A percentile compares a stretch with the other conserved stretches of the same genome.
Conservation (phyloP, 2,113 vertebrate species). For the Rhegmatorhina hoffmannsi region DNA sequence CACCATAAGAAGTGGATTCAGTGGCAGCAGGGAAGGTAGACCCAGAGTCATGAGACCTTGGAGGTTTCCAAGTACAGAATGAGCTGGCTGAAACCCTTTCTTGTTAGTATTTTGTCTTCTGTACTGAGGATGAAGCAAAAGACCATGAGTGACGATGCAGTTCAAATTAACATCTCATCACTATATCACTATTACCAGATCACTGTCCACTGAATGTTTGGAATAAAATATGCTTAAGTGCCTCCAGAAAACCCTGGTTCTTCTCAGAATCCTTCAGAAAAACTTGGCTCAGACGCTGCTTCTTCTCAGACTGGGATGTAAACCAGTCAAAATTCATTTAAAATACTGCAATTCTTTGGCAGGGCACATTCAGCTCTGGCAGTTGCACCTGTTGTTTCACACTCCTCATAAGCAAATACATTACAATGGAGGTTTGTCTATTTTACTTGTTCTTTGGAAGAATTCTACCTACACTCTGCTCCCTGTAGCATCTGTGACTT, state of each 20-base stretch:
- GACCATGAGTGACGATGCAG: not conserved
- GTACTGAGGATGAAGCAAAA: not conserved
- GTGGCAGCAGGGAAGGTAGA: not conserved
- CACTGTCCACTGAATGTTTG: fast-evolving
- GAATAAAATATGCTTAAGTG: not conserved
- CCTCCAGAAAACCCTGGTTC: not conserved
- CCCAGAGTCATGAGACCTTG: not conserved
- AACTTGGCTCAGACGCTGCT: not conserved
- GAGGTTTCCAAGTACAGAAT: not conserved
- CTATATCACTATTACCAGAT: not conserved
- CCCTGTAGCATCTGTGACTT: not conserved
- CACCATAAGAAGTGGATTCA: not conserved
- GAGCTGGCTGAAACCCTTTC: not conserved
- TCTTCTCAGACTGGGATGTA: not conserved
- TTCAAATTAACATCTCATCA: not conserved
- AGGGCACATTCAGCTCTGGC: not conserved
- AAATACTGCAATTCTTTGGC: not conserved
- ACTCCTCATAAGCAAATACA: not conserved
- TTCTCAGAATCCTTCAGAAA: not conserved
- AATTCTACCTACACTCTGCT: not conserved
- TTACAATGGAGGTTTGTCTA: not conserved
- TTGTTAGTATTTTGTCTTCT: not conserved
- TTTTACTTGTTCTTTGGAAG: not conserved
- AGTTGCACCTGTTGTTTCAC: not conserved
- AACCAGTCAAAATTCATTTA: not conserved